These are phyloP conservation scores for Eupleurogrammus muticus DNA, from an alignment of 2,797 vertebrate species.

Conservation along the genomic window DNA sequence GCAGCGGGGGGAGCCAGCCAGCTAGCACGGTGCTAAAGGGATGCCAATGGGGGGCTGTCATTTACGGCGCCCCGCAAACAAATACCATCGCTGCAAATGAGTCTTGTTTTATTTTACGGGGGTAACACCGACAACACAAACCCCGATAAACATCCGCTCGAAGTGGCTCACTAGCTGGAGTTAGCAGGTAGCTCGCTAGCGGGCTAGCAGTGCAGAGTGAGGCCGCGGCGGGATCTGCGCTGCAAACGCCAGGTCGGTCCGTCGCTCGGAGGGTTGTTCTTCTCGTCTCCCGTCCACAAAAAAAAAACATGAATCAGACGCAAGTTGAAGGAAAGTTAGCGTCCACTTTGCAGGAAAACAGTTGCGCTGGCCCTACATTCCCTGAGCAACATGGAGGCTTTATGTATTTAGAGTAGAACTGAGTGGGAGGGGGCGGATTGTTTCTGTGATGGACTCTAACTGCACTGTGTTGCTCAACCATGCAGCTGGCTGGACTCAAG, in stretches of 20 bases:
- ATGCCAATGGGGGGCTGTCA: conserved; percentile 66
- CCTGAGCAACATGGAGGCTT: conserved; percentile 86
- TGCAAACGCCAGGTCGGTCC: conserved; percentile 53
- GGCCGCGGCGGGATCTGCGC: conserved; percentile 52
- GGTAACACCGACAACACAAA: conserved; percentile 25
- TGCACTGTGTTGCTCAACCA: conserved; percentile 46
- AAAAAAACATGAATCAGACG: conserved; percentile 25
- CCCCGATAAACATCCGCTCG: conserved; percentile 22
- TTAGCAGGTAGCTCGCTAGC: conserved; percentile 70
- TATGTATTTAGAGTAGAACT: conserved; percentile 79
- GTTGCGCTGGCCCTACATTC: conserved; percentile 54
- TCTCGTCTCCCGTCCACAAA: conserved; percentile 1
- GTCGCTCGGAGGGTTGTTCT: conserved; percentile 21
- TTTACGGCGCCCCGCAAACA: conserved; percentile 67
- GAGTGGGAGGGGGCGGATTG: conserved; percentile 79
- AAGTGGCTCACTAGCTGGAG: conserved; percentile 58
- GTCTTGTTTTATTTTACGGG: neutral
- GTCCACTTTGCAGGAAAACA: conserved; percentile 35
- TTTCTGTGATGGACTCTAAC: conserved; percentile 71
- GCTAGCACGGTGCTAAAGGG: conserved; percentile 68
- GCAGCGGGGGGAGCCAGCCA: conserved; percentile 73
- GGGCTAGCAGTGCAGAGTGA: conserved; percentile 59
- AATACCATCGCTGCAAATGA: conserved; percentile 52
- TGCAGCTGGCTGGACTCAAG: conserved; percentile 49
- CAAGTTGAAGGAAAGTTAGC: conserved; percentile 41